A percentile compares a stretch with the other conserved stretches of the same genome.
Conservation (phyloP, 2,113 vertebrate genomes). For the Salvator merianae region DNA sequence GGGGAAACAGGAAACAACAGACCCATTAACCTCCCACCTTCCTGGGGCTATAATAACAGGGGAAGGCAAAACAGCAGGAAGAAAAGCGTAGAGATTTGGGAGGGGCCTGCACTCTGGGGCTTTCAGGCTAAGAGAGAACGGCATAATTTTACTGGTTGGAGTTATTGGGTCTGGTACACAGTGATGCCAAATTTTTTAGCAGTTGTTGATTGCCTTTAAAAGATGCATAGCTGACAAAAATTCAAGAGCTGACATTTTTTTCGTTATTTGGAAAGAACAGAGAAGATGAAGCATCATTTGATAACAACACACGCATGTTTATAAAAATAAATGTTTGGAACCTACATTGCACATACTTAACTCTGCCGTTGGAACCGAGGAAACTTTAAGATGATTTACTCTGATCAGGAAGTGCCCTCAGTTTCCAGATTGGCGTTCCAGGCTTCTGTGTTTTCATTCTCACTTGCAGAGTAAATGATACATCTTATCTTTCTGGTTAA, state of each 20-base stretch:
- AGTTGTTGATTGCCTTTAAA: background rate
- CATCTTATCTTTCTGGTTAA: background rate
- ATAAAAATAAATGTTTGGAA: background rate
- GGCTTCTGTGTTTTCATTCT: background rate
- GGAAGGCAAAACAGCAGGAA: constrained; percentile 36
- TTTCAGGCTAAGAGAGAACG: background rate
- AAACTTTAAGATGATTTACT: background rate
- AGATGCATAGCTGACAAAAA: background rate
- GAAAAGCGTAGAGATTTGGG: background rate
- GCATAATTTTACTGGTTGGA: background rate
- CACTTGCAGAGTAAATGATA: background rate
- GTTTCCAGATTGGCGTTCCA: background rate
- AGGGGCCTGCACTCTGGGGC: background rate
- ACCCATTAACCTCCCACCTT: constrained; percentile 24
- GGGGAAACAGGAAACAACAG: constrained; percentile 35
- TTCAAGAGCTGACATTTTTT: background rate
- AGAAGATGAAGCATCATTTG: background rate
- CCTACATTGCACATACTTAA: background rate
- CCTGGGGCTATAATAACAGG: constrained; percentile 25
- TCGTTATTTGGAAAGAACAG: no score
- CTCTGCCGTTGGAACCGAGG: background rate
- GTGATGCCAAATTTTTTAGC: background rate
- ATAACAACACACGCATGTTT: background rate
- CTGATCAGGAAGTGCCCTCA: no score
- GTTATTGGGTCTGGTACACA: background rate